Conservation (phyloP, 1,140 invertebrate species). For the Bombus impatiens region DNA sequence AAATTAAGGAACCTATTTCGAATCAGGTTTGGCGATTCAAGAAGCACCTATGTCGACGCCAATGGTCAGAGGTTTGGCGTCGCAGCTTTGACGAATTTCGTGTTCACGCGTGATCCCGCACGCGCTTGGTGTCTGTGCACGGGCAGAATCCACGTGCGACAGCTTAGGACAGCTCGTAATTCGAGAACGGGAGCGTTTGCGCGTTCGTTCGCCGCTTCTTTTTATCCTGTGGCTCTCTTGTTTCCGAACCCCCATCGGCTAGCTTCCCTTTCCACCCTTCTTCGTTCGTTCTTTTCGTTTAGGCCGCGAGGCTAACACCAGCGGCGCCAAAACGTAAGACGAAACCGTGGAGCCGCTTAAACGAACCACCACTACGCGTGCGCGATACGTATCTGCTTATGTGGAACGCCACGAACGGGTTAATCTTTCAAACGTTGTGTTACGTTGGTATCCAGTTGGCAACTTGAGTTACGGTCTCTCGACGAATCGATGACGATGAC, state of each 20-base stretch:
- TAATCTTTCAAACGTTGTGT: slow-evolving; percentile 52
- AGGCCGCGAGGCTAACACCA: neutral
- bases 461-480: slow-evolving; percentile 46
- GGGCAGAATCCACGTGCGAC: slow-evolving; percentile 42
- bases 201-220: slow-evolving; percentile 25
- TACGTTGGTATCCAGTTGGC: slow-evolving; percentile 24
- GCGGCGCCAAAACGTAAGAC: slow-evolving; percentile 46
- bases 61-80: slow-evolving; percentile 47
- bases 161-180: slow-evolving; percentile 63
- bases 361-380: neutral
- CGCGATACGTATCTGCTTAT: slow-evolving; percentile 29
- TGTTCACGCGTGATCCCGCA: slow-evolving; percentile 46
- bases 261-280: slow-evolving; percentile 28
- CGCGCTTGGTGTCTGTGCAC: slow-evolving; percentile 25
- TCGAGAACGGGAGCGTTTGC: slow-evolving; percentile 66
- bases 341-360: slow-evolving; percentile 32
- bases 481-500: neutral
- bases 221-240: slow-evolving; percentile 52
- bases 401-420: slow-evolving; percentile 2
- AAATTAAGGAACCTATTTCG: no score
- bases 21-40: no score
- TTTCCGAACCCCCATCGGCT: slow-evolving; percentile 53
- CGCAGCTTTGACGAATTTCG: slow-evolving; percentile 45
- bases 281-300: neutral
- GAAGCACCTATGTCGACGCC: slow-evolving; percentile 15